Percentiles rank a stretch among this genome's conserved stretches.
These are phyloP conservation scores for Nowickia ferox DNA, from an alignment of 2,888 invertebrate genomes.

Conservation along the genomic window DNA sequence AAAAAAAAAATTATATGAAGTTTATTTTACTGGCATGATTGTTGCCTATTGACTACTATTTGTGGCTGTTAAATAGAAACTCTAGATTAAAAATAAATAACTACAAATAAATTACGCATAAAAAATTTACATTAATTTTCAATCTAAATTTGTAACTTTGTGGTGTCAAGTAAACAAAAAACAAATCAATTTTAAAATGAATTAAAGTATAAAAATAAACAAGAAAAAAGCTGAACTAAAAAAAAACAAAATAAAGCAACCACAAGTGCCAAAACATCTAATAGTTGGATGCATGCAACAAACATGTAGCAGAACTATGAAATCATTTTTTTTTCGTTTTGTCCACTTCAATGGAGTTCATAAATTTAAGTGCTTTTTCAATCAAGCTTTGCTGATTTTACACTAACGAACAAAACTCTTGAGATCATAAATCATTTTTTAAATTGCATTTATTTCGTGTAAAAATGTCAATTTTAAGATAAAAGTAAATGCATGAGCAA, in stretches of 20 bases:
- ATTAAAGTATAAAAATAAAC: no score
- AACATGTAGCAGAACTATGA: background rate
- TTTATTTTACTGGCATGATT: background rate
- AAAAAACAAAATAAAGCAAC: background rate
- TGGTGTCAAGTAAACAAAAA: background rate
- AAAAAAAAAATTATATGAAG: background rate
- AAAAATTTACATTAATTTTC: background rate
- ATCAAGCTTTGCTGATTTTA: background rate
- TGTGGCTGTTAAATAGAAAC: background rate
- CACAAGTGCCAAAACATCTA: background rate
- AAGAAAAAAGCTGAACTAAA: background rate
- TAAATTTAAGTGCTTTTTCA: background rate
- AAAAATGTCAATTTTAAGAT: slow-evolving; percentile 41
- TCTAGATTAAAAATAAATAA: background rate
- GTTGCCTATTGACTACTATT: background rate
- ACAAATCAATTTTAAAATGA: background rate
- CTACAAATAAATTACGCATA: background rate
- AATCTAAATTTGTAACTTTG: background rate
- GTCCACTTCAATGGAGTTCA: background rate
- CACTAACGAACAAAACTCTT: slow-evolving; percentile 6
- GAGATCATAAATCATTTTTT: slow-evolving; percentile 52
- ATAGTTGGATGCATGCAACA: background rate
- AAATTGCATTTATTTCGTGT: slow-evolving; percentile 26
- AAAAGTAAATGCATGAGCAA: slow-evolving; percentile 18
- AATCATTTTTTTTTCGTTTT: background rate